phyloP scores from a whole-genome alignment of 53 echinoderm and acorn worm species.

The Temnopleurus reevesii region DNA sequence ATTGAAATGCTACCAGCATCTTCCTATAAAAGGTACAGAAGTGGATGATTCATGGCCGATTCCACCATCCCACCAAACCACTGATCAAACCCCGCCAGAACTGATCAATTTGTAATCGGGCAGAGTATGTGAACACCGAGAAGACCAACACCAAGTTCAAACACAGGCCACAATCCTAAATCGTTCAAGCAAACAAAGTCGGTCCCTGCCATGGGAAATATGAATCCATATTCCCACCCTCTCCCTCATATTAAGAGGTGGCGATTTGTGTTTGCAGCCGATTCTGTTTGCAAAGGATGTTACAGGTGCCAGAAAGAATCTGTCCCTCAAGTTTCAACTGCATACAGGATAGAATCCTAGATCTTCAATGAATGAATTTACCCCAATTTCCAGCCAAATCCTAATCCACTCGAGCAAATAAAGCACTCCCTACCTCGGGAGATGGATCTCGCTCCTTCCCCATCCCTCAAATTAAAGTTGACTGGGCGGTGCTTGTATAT shows the following conservation, averaged over 20 bases:
- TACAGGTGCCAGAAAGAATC: conserved; percentile 38
- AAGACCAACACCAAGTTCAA: conserved; percentile 24
- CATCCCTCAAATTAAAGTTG: too few relatives aligned
- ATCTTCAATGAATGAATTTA: too few relatives aligned
- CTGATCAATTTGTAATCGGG: conserved; percentile 32
- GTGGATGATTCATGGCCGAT: too few relatives aligned
- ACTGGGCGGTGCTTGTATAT: too few relatives aligned
- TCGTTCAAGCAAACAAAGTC: conserved; percentile 32
- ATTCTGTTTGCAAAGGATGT: background rate
- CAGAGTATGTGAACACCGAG: conserved; percentile 24
- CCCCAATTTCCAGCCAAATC: too few relatives aligned
- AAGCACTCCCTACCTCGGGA: too few relatives aligned
- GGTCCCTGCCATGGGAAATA: conserved; percentile 1
- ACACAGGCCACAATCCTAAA: background rate
- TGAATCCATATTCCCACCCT: conserved; percentile 12
- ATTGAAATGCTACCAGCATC: too few relatives aligned
- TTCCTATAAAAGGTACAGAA: too few relatives aligned
- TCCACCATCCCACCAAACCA: background rate
- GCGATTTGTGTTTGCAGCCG: background rate
- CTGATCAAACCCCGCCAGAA: conserved; percentile 17
- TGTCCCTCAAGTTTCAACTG: too few relatives aligned
- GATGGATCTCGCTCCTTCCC: too few relatives aligned
- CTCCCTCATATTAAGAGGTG: background rate
- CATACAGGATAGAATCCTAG: background rate
- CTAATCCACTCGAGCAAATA: too few relatives aligned